These are phyloP conservation scores for Pomacea canaliculata DNA, from an alignment of 2,888 invertebrate genomes.

Conservation along the genomic window DNA sequence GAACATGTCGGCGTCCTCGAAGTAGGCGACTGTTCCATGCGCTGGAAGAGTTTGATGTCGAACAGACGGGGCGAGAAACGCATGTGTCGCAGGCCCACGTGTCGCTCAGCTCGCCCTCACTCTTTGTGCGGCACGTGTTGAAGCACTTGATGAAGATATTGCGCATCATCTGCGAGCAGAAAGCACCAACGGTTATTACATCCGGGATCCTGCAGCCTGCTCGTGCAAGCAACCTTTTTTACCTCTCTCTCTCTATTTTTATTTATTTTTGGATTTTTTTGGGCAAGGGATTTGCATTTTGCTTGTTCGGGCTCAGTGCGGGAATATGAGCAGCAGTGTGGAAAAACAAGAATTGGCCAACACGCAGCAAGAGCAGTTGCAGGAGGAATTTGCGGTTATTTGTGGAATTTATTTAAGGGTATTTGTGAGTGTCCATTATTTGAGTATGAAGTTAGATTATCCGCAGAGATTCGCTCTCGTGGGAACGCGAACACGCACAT, in stretches of 20 bases:
- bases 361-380: no score
- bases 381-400: no score
- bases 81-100: constrained; percentile 55
- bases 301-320: no score
- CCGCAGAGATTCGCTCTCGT: no score
- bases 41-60: constrained; percentile 61
- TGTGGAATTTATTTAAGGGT: no score
- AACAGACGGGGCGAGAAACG: constrained; percentile 65
- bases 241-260: not conserved
- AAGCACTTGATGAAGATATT: constrained; percentile 66
- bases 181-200: not conserved
- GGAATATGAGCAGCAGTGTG: no score
- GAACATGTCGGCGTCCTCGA: constrained; percentile 62
- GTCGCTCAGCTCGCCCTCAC: constrained; percentile 57
- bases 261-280: no score
- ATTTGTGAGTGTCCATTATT: no score
- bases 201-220: not conserved
- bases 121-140: constrained; percentile 57
- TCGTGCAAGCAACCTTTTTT: not conserved
- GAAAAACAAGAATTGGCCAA: no score
- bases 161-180: constrained; percentile 61
- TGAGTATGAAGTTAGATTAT: no score
- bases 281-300: no score
- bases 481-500: no score
- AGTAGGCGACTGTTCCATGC: constrained; percentile 62